Evolutionary conservation across 1,140 invertebrate genomes (phyloP).

Genomic region (Caenorhabditis remanei): DNA sequence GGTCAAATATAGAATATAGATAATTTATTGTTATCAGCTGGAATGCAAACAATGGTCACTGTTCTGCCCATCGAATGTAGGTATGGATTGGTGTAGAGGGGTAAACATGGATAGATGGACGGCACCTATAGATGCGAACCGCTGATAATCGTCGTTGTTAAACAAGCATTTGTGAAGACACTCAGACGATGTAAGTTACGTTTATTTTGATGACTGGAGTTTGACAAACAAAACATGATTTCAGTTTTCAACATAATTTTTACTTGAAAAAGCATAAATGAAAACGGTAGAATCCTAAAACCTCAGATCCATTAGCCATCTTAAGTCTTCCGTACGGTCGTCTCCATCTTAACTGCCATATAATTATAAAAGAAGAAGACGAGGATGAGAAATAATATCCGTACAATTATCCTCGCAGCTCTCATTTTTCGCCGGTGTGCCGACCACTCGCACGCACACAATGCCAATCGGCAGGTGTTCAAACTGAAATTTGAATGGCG

Average conservation of each 20-base stretch:
- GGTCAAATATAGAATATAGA: not conserved
- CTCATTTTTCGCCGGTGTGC: not conserved
- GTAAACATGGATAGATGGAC: slow-evolving; percentile 44
- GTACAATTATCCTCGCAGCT: slow-evolving; percentile 9
- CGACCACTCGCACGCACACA: not conserved
- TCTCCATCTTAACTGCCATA: not conserved
- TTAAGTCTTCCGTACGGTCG: not conserved
- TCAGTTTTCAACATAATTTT: too few species aligned
- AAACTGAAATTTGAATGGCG: slow-evolving; percentile 31
- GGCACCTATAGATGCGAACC: slow-evolving; percentile 37
- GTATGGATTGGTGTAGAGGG: not conserved
- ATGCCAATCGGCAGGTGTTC: slow-evolving; percentile 26
- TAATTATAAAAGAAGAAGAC: slow-evolving; percentile 10
- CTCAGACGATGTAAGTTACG: not conserved
- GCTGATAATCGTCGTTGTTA: slow-evolving; percentile 36
- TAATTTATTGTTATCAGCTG: slow-evolving; percentile 31
- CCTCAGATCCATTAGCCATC: slow-evolving; percentile 9
- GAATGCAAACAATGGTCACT: slow-evolving; percentile 17
- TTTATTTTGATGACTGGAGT: not conserved
- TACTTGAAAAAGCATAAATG: too few species aligned
- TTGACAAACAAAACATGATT: too few species aligned
- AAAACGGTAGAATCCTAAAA: not conserved
- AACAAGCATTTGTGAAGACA: slow-evolving; percentile 25
- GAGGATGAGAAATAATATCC: slow-evolving; percentile 38
- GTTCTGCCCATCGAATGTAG: not conserved